These are phyloP conservation scores for Ptychobarbus kaznakovi DNA, from an alignment of 2,797 vertebrate species.

Conservation along the genomic window DNA sequence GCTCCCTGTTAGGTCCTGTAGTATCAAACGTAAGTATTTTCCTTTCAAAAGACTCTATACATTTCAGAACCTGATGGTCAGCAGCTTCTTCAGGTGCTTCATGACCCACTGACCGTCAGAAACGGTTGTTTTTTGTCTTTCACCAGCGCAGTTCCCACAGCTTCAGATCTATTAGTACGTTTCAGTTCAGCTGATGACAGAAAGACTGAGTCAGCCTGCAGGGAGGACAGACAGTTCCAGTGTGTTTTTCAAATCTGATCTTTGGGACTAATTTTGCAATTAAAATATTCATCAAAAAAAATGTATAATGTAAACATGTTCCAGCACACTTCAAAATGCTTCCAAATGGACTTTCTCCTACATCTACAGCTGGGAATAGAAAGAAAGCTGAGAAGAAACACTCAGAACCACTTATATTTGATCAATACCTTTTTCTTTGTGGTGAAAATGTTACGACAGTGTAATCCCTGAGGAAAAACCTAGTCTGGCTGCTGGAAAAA, in stretches of 20 bases:
- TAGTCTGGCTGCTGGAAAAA: background rate
- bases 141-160: background rate
- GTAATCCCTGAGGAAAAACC: background rate
- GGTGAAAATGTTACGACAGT: background rate
- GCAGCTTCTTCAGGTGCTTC: background rate
- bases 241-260: background rate
- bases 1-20: background rate
- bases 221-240: background rate
- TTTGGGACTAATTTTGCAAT: constrained; percentile 5
- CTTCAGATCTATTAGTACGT: background rate
- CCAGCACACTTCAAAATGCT: background rate
- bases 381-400: background rate
- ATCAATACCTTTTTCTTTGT: background rate
- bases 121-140: background rate
- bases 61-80: background rate
- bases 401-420: background rate
- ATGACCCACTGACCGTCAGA: background rate
- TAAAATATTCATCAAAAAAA: background rate
- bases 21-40: background rate
- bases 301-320: background rate
- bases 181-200: background rate
- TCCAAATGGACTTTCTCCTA: background rate
- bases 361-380: background rate
- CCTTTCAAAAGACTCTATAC: background rate
- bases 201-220: constrained; percentile 3